Conservation (phyloP, 2,888 invertebrate genomes). For the Calliopum simillimum region DNA sequence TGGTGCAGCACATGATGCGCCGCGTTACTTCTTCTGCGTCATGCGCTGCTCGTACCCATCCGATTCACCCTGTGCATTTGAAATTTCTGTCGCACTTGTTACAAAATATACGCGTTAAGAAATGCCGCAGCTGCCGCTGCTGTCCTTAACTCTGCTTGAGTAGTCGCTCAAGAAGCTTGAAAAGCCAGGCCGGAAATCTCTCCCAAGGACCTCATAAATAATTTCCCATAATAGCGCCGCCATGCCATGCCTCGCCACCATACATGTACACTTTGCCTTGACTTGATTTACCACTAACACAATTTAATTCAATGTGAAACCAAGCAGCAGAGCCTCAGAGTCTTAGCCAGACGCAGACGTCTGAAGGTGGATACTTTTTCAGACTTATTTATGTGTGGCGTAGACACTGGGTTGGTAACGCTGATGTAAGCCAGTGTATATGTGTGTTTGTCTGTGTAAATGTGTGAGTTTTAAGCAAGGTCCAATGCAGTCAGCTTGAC, state of each 20-base stretch:
- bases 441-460: neutral
- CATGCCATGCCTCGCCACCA: too few species aligned
- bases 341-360: constrained; percentile 20
- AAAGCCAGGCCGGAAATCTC: constrained; percentile 10
- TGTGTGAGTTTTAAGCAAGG: neutral
- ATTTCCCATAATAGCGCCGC: constrained; percentile 27
- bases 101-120: constrained; percentile 28
- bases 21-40: neutral
- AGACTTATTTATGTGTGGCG: constrained; percentile 6
- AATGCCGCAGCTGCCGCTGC: too few species aligned
- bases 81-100: constrained; percentile 24
- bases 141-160: constrained; percentile 13
- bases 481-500: constrained; percentile 6
- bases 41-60: neutral
- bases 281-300: constrained; percentile 33
- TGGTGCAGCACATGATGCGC: neutral
- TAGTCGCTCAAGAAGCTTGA: constrained; percentile 13
- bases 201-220: constrained; percentile 30
- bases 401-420: neutral
- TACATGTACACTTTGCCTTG: neutral
- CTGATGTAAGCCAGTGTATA: neutral
- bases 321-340: constrained; percentile 1
- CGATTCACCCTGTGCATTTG: constrained; percentile 16
- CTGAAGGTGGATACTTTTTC: constrained; percentile 17
- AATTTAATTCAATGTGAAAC: constrained; percentile 25